These are phyloP conservation scores for Pemphredon lugubris DNA, from an alignment of 2,888 invertebrate genomes.

Conservation along the genomic window DNA sequence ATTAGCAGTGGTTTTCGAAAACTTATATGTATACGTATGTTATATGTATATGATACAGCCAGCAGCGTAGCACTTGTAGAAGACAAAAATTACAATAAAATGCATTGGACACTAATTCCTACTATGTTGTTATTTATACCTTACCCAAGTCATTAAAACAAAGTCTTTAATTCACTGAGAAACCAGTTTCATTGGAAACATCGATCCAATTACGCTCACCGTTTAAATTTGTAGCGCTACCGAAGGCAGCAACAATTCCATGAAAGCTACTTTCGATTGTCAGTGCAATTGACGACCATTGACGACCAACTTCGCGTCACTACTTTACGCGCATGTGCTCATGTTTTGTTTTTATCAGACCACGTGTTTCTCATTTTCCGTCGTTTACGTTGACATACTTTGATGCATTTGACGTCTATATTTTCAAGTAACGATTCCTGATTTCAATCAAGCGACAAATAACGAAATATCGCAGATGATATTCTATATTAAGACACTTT, in stretches of 20 bases:
- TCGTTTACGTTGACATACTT: background rate
- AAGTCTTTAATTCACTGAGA: too few species aligned
- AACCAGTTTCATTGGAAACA: too few species aligned
- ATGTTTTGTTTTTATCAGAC: background rate
- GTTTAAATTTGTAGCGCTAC: too few species aligned
- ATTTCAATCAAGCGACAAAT: too few species aligned
- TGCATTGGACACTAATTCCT: slow-evolving; percentile 22
- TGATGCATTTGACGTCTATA: background rate
- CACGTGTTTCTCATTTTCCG: background rate
- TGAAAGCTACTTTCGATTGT: background rate
- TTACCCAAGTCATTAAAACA: too few species aligned
- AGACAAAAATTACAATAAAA: slow-evolving; percentile 54
- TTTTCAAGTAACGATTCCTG: too few species aligned
- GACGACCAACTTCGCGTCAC: background rate
- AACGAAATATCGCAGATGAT: too few species aligned
- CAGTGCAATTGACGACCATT: background rate
- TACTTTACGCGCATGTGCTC: background rate
- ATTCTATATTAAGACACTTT: too few species aligned
- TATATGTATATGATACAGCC: slow-evolving; percentile 47
- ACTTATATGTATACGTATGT: slow-evolving; percentile 33
- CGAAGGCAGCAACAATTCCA: too few species aligned
- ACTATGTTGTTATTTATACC: background rate
- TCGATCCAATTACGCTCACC: too few species aligned
- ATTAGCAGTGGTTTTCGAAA: slow-evolving; percentile 54
- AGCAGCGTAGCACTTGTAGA: slow-evolving; percentile 57